phyloP scores from a whole-genome alignment of 2,888 invertebrate genomes.

The Mystacides longicornis region DNA sequence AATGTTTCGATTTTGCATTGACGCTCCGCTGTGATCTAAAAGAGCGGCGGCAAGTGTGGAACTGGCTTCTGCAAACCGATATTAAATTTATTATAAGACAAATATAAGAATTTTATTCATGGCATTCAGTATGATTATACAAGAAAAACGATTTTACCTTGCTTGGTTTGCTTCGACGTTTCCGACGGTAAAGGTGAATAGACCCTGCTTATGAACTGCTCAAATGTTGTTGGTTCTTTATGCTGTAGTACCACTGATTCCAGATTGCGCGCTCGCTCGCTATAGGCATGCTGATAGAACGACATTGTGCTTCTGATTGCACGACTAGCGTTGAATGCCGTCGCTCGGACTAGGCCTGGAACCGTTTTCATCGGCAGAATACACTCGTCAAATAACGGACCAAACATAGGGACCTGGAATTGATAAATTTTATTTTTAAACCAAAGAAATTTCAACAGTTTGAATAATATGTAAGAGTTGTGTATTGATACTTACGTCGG shows the following conservation, averaged over 20 bases:
- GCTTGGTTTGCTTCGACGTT: slow-evolving; percentile 14
- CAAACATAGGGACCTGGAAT: slow-evolving; percentile 78
- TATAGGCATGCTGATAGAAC: slow-evolving; percentile 88
- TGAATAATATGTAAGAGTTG: no score
- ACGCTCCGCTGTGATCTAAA: slow-evolving; percentile 45
- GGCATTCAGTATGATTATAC: background rate
- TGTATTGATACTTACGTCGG: slow-evolving; percentile 56
- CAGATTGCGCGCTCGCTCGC: slow-evolving; percentile 80
- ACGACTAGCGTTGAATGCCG: slow-evolving; percentile 87
- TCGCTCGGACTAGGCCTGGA: slow-evolving; percentile 81
- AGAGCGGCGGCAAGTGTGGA: slow-evolving; percentile 53
- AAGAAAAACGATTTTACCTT: slow-evolving; percentile 11
- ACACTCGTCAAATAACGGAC: slow-evolving; percentile 91
- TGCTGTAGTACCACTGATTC: slow-evolving; percentile 80
- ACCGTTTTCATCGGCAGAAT: slow-evolving; percentile 50
- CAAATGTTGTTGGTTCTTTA: slow-evolving; percentile 83
- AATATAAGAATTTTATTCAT: background rate
- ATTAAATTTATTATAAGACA: background rate
- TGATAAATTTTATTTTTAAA: no score
- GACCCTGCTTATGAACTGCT: slow-evolving; percentile 72
- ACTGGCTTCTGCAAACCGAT: slow-evolving; percentile 33
- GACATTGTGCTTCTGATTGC: slow-evolving; percentile 84
- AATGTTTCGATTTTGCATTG: slow-evolving; percentile 10
- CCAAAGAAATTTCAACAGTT: no score
- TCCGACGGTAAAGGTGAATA: slow-evolving; percentile 57